phyloP scores from a whole-genome alignment of 2,113 vertebrate species.

The Erythrolamprus reginae region DNA sequence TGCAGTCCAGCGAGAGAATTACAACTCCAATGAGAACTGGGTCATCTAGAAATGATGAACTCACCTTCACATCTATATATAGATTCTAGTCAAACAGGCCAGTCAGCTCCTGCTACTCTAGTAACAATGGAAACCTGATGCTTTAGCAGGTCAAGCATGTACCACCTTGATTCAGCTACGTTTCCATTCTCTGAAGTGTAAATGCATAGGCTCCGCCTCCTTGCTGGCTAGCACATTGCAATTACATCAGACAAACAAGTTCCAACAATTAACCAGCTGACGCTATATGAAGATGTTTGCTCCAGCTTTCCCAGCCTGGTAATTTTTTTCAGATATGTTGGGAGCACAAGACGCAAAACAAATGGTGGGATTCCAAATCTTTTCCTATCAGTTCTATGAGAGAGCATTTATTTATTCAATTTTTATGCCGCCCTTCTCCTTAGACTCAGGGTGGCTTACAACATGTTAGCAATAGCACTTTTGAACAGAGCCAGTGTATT shows the following conservation, averaged over 20 bases:
- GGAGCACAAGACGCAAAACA: neutral
- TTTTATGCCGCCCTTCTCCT: no score
- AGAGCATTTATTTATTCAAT: no score
- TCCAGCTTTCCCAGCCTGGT: neutral
- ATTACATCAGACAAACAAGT: neutral
- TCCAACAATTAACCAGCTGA: neutral
- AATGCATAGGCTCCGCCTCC: neutral
- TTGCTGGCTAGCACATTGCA: neutral
- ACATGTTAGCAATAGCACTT: no score
- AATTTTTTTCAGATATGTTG: neutral
- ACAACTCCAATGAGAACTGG: neutral
- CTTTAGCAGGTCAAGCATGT: neutral
- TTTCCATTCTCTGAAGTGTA: neutral
- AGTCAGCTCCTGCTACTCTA: neutral
- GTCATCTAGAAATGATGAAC: slow-evolving; percentile 7
- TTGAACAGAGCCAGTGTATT: no score
- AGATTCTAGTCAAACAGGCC: neutral
- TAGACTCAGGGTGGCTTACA: no score
- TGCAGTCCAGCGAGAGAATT: neutral
- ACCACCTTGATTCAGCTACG: neutral
- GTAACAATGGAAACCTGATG: neutral
- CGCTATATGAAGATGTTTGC: neutral
- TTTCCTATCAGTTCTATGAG: no score
- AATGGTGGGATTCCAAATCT: no score
- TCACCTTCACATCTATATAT: neutral